Evolutionary conservation across 2,113 vertebrate species (phyloP).

Genomic region (Hirundichthys speculiger): DNA sequence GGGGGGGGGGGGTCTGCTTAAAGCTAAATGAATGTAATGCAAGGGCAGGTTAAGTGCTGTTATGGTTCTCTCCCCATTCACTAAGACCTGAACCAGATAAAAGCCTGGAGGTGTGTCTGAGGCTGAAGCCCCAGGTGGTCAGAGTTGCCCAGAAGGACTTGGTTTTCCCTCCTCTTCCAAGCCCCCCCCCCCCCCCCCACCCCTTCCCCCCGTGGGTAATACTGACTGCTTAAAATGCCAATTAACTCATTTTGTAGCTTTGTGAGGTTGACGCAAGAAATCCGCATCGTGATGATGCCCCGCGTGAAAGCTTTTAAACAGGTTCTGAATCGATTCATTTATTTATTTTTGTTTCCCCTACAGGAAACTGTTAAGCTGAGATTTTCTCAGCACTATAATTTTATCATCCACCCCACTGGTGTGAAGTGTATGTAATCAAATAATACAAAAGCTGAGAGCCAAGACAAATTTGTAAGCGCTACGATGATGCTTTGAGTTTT

Average conservation of each 20-base stretch:
- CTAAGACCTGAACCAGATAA: too few species aligned
- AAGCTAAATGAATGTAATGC: too few species aligned
- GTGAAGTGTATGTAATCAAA: slow-evolving; percentile 31
- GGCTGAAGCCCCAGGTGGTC: too few species aligned
- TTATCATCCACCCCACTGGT: slow-evolving; percentile 20
- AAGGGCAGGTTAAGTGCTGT: too few species aligned
- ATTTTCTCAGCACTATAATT: slow-evolving; percentile 48
- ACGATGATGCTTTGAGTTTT: slow-evolving; percentile 29
- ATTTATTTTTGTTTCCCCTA: slow-evolving; percentile 2
- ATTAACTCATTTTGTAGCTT: background rate
- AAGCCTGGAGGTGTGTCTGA: too few species aligned
- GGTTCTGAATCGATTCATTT: background rate
- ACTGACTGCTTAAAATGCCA: background rate
- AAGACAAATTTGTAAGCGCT: slow-evolving; percentile 23
- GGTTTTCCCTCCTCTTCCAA: too few species aligned
- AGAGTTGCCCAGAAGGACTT: too few species aligned
- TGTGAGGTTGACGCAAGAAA: slow-evolving; percentile 3
- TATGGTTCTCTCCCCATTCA: too few species aligned
- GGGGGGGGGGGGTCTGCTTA: too few species aligned
- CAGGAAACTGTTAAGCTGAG: slow-evolving; percentile 4
- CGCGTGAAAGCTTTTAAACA: background rate
- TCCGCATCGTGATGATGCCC: background rate
- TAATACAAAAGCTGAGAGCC: slow-evolving; percentile 31
- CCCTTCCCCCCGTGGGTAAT: background rate
- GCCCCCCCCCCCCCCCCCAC: too few species aligned